Evolutionary conservation across 2,888 invertebrate genomes (phyloP).

Genomic region (Drosophila tripunctata): DNA sequence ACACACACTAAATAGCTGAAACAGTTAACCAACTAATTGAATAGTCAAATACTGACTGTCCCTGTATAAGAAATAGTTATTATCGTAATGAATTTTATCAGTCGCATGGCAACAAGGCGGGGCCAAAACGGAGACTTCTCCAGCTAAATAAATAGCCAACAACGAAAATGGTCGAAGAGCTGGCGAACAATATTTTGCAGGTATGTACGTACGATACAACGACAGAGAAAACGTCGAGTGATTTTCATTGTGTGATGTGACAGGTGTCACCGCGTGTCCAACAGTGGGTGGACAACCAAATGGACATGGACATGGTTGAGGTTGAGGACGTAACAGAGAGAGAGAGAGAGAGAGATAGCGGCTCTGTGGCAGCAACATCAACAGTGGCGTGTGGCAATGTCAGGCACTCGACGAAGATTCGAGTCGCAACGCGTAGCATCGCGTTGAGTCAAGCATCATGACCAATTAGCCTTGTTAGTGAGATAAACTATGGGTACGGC

Average conservation of each 20-base stretch:
- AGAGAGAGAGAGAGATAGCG: slow-evolving; percentile 19
- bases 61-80: slow-evolving; percentile 28
- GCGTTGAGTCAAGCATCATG: slow-evolving; percentile 68
- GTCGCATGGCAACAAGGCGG: no score
- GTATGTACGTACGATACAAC: slow-evolving; percentile 5
- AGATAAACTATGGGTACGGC: slow-evolving; percentile 73
- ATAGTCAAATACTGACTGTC: slow-evolving; percentile 48
- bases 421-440: slow-evolving; percentile 11
- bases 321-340: slow-evolving; percentile 13
- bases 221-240: slow-evolving; percentile 58
- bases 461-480: slow-evolving; percentile 81
- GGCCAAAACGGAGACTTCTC: background rate
- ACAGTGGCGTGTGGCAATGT: slow-evolving; percentile 61
- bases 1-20: slow-evolving; percentile 21
- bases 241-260: slow-evolving; percentile 80
- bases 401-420: slow-evolving; percentile 37
- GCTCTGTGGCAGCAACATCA: slow-evolving; percentile 20
- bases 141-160: slow-evolving; percentile 64
- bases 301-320: slow-evolving; percentile 16
- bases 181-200: slow-evolving; percentile 55
- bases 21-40: slow-evolving; percentile 57
- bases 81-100: background rate
- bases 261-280: slow-evolving; percentile 74
- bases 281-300: slow-evolving; percentile 62
- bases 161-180: slow-evolving; percentile 25